Conservation (phyloP, 2,797 vertebrate genomes). For the Channallabes apus region DNA sequence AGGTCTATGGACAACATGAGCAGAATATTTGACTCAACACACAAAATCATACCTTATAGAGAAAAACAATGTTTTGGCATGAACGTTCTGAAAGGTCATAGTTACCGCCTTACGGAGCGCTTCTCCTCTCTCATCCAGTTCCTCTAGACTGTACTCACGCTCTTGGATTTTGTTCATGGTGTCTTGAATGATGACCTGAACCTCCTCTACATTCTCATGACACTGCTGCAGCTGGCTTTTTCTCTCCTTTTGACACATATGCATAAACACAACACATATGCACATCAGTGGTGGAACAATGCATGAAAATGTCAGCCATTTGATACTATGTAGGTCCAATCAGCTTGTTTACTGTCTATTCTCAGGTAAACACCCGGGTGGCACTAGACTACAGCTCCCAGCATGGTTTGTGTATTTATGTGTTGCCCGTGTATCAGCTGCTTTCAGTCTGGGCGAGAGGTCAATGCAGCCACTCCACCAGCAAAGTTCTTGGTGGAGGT, state of each 20-base stretch:
- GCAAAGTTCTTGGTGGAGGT: too few species aligned
- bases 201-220: not conserved
- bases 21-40: not conserved
- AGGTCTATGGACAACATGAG: slow-evolving; percentile 59
- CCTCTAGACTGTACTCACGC: slow-evolving; percentile 14
- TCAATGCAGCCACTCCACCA: too few species aligned
- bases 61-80: not conserved
- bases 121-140: slow-evolving; percentile 71
- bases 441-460: too few species aligned
- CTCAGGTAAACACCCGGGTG: too few species aligned
- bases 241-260: not conserved
- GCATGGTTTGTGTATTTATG: too few species aligned
- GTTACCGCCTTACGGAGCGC: slow-evolving; percentile 64
- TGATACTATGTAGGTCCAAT: too few species aligned
- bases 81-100: not conserved
- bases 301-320: not conserved
- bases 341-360: too few species aligned
- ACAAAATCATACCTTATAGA: too few species aligned
- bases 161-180: not conserved
- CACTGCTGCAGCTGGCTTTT: not conserved
- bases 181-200: not conserved
- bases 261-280: not conserved
- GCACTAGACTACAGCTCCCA: too few species aligned
- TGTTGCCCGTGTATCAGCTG: too few species aligned
- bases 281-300: not conserved